A percentile compares a stretch with the other conserved stretches of the same genome.
Conservation (phyloP, 2,888 invertebrate species). For the Parnassius mnemosyne region DNA sequence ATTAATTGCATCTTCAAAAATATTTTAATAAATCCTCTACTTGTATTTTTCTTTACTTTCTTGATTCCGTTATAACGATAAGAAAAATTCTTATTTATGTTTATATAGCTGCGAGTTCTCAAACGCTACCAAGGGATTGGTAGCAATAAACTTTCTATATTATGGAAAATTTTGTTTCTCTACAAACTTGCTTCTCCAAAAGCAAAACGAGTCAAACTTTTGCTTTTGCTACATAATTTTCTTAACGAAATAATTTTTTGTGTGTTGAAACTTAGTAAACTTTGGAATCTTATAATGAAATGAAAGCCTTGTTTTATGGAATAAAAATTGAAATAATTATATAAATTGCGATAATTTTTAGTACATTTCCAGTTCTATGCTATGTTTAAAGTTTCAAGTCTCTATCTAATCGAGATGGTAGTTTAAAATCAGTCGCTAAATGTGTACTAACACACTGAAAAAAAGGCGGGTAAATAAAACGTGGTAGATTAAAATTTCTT, state of each 20-base stretch:
- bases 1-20: too few species aligned
- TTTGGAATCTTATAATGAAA: background rate
- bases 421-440: too few species aligned
- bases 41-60: constrained; percentile 40
- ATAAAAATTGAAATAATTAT: too few species aligned
- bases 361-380: too few species aligned
- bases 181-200: constrained; percentile 50
- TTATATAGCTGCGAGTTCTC: constrained; percentile 51
- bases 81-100: constrained; percentile 58
- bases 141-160: constrained; percentile 57
- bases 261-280: constrained; percentile 5
- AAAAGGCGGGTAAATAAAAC: too few species aligned
- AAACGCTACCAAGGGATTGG: constrained; percentile 44
- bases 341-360: too few species aligned
- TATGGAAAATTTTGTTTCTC: constrained; percentile 64
- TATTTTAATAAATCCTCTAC: too few species aligned
- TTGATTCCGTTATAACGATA: constrained; percentile 43
- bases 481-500: too few species aligned
- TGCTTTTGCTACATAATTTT: constrained; percentile 63
- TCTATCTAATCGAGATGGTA: too few species aligned
- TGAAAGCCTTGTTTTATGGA: too few species aligned
- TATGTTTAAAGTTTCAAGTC: too few species aligned
- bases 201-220: constrained; percentile 48
- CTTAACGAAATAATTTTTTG: constrained; percentile 60
- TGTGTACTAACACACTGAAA: too few species aligned